These are phyloP conservation scores for Sarcophaga peregrina DNA, from an alignment of 1,140 invertebrate genomes.

Conservation along the genomic window DNA sequence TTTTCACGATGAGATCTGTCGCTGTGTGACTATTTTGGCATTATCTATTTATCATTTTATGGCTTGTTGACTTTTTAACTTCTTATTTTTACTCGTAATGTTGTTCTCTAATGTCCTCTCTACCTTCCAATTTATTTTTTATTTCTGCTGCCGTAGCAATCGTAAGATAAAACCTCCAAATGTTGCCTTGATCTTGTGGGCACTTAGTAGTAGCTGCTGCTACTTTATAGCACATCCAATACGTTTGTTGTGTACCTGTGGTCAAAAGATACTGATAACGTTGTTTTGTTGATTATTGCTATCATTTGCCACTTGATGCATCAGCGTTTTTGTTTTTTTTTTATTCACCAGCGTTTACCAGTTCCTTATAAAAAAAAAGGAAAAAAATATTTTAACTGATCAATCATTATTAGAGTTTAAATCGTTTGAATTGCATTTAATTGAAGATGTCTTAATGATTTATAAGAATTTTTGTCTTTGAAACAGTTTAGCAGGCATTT, in stretches of 20 bases:
- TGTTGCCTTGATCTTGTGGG: neutral
- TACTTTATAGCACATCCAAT: no score
- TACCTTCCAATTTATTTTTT: neutral
- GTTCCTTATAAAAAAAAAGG: no score
- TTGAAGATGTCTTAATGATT: no score
- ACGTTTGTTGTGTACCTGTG: no score
- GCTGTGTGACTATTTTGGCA: neutral
- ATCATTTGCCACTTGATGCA: constrained; percentile 7
- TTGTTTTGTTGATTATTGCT: neutral
- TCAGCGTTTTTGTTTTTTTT: neutral
- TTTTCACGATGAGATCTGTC: neutral
- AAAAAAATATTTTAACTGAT: neutral
- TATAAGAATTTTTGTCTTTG: no score
- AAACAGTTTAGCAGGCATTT: no score
- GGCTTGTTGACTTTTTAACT: neutral
- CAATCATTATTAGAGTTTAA: neutral
- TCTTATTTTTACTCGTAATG: no score
- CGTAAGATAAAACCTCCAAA: neutral
- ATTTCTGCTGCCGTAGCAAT: neutral
- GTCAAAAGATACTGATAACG: no score
- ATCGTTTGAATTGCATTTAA: no score
- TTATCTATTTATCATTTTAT: constrained; percentile 12
- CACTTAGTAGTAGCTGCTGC: neutral
- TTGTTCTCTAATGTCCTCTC: no score
- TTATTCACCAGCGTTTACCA: no score